These are phyloP conservation scores for Drosophila cognata DNA, from an alignment of 2,888 invertebrate genomes.

Conservation along the genomic window DNA sequence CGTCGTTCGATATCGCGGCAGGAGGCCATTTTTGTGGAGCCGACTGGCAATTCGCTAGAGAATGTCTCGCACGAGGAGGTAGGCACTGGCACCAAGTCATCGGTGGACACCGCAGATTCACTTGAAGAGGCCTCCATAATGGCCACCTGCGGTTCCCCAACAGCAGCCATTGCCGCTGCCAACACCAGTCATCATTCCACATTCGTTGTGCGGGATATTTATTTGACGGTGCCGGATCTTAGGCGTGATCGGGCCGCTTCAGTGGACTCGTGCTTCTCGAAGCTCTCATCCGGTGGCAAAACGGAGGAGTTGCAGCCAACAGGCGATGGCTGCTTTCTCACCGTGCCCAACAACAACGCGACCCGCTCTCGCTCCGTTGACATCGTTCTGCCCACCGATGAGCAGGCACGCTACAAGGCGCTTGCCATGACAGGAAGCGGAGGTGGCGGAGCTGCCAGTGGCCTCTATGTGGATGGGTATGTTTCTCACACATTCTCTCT, in stretches of 20 bases:
- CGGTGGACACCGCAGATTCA: constrained; percentile 75
- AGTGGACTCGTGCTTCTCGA: constrained; percentile 94
- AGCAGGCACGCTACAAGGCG: constrained; percentile 94
- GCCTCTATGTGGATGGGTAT: constrained; percentile 63
- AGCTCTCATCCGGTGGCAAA: constrained; percentile 89
- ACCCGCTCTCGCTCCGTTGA: constrained; percentile 93
- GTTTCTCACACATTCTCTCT: constrained; percentile 24
- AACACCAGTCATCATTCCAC: constrained; percentile 58
- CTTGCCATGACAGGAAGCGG: constrained; percentile 88
- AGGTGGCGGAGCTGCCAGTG: constrained; percentile 28
- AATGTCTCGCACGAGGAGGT: constrained; percentile 87
- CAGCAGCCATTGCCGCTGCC: constrained; percentile 53
- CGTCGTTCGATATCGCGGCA: constrained; percentile 92
- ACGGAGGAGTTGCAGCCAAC: constrained; percentile 89
- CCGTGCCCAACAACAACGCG: constrained; percentile 90
- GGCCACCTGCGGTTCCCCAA: constrained; percentile 82
- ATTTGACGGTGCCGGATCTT: constrained; percentile 92
- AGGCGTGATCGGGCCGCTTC: constrained; percentile 94
- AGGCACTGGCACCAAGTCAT: constrained; percentile 56
- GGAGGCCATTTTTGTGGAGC: constrained; percentile 92
- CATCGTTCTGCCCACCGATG: constrained; percentile 94
- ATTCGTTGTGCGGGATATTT: constrained; percentile 89
- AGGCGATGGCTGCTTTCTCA: constrained; percentile 86
- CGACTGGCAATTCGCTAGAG: constrained; percentile 89
- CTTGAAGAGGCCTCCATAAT: constrained; percentile 84